Conservation (phyloP, 2,113 vertebrate genomes). For the Quiscalus mexicanus region DNA sequence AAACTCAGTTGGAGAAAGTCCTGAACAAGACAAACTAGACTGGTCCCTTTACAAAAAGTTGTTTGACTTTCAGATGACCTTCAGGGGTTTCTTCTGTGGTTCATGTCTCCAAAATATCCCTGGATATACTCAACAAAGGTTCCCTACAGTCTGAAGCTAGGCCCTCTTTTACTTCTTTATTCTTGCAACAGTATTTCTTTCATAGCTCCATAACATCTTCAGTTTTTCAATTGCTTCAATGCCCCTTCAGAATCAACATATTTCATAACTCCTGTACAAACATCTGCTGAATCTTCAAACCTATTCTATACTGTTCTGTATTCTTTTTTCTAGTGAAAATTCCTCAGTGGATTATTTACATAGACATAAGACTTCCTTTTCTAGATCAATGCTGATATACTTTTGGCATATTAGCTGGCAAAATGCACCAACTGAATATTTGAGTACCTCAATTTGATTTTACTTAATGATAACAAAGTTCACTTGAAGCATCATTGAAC, state of each 20-base stretch:
- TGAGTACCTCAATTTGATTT: background rate
- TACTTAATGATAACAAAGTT: slow-evolving; percentile 11
- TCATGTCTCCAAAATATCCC: background rate
- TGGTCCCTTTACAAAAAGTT: background rate
- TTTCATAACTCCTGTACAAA: background rate
- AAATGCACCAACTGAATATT: background rate
- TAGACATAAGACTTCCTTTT: background rate
- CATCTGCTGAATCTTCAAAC: slow-evolving; percentile 1
- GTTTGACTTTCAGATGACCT: background rate
- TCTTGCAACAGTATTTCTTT: background rate
- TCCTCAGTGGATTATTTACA: background rate
- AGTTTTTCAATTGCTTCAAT: background rate
- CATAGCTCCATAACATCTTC: background rate
- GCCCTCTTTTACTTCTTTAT: background rate
- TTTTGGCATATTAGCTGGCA: background rate
- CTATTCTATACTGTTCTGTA: background rate
- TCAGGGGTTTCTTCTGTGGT: background rate
- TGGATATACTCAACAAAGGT: background rate
- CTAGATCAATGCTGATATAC: background rate
- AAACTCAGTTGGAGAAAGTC: background rate
- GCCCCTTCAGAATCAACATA: background rate
- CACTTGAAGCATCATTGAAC: background rate
- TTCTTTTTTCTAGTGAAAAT: background rate
- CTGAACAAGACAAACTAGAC: background rate
- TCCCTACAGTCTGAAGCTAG: background rate